These are phyloP conservation scores for Pocota personata DNA, from an alignment of 2,888 invertebrate species.

Conservation along the genomic window DNA sequence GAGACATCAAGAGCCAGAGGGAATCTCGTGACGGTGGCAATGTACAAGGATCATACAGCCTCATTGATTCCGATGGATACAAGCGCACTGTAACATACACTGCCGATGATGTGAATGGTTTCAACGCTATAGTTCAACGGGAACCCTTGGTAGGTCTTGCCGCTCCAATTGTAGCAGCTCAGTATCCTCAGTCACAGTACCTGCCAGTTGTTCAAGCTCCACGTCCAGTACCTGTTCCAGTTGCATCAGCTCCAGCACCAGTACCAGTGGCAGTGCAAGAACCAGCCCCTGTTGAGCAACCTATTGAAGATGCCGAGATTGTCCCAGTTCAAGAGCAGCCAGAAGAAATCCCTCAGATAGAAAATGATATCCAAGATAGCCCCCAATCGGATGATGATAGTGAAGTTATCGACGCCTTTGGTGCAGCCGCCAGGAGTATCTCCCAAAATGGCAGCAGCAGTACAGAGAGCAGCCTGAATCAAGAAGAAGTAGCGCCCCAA, in stretches of 20 bases:
- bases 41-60: conserved; percentile 84
- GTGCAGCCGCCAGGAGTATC: conserved; percentile 41
- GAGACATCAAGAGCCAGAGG: conserved; percentile 84
- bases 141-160: conserved; percentile 80
- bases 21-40: conserved; percentile 84
- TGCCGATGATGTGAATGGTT: conserved; percentile 84
- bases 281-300: conserved; percentile 39
- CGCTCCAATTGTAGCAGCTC: conserved; percentile 71
- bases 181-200: conserved; percentile 49
- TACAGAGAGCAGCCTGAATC: conserved; percentile 32
- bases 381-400: conserved; percentile 75
- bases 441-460: not conserved
- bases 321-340: conserved; percentile 42
- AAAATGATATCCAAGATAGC: conserved; percentile 38
- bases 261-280: conserved; percentile 27
- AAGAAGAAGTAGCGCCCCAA: conserved; percentile 16
- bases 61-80: conserved; percentile 84
- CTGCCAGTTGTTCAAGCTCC: conserved; percentile 70
- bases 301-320: conserved; percentile 38
- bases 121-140: conserved; percentile 84
- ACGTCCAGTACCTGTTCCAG: conserved; percentile 16
- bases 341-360: conserved; percentile 19
- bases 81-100: conserved; percentile 84
- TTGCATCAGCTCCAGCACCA: conserved; percentile 65
- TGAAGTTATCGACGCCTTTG: conserved; percentile 77